A percentile compares a stretch with the other conserved stretches of the same genome.
Evolutionary conservation across 2,113 vertebrate species (phyloP).

Genomic region (Campylomormyrus tamandua): DNA sequence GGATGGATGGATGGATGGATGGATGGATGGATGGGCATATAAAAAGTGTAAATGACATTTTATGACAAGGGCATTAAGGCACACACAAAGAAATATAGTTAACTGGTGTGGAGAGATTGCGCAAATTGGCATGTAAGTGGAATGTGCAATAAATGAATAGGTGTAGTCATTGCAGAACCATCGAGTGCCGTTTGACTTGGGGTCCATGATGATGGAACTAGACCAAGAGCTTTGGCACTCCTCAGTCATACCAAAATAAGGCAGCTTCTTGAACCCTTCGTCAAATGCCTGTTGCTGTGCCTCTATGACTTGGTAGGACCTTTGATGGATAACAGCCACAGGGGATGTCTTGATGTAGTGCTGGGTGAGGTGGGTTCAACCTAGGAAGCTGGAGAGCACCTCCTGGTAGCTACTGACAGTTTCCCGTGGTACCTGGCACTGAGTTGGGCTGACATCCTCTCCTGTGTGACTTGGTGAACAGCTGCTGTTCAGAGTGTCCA

Average conservation of each 20-base stretch:
- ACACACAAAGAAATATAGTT: too few relatives aligned
- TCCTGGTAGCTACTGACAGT: neutral
- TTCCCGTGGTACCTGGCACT: neutral
- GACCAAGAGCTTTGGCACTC: neutral
- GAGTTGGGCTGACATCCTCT: neutral
- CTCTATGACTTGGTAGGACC: neutral
- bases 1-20: too few relatives aligned
- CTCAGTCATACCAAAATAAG: neutral
- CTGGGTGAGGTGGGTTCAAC: neutral
- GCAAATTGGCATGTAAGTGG: too few relatives aligned
- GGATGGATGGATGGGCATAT: too few relatives aligned
- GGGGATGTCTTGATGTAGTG: neutral
- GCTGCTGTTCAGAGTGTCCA: neutral
- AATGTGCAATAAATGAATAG: too few relatives aligned
- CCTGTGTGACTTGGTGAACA: neutral
- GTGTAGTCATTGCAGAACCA: neutral
- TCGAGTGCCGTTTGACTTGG: neutral
- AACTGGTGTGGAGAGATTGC: too few relatives aligned
- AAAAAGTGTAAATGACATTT: too few relatives aligned
- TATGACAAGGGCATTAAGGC: too few relatives aligned
- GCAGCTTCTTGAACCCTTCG: neutral
- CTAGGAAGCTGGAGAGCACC: neutral
- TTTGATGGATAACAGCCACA: neutral
- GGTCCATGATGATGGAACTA: neutral
- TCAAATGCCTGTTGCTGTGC: neutral